Evolutionary conservation across 1,140 invertebrate genomes (phyloP).

Genomic region (Sitophilus oryzae): DNA sequence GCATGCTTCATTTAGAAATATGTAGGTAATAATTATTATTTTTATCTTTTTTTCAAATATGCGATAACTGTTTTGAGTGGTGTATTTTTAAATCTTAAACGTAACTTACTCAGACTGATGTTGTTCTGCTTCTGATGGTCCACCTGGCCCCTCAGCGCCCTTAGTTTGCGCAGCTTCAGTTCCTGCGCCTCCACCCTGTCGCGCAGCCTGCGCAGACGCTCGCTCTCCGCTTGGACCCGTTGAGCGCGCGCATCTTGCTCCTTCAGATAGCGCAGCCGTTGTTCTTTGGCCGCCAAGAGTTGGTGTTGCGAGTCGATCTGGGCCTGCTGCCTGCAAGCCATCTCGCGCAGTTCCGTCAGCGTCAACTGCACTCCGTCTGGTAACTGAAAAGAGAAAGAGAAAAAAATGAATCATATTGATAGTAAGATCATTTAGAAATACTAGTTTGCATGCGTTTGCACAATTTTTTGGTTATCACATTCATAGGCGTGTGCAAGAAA

Average conservation of each 20-base stretch:
- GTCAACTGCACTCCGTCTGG: constrained; percentile 82
- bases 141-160: constrained; percentile 85
- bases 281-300: constrained; percentile 83
- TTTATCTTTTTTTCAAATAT: too few relatives aligned
- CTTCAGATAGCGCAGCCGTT: constrained; percentile 88
- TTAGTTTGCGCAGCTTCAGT: constrained; percentile 81
- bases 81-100: too few relatives aligned
- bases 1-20: too few relatives aligned
- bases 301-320: constrained; percentile 92
- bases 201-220: constrained; percentile 75
- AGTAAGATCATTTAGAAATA: not conserved
- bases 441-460: not conserved
- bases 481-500: too few relatives aligned
- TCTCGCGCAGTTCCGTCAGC: constrained; percentile 88
- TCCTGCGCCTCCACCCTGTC: constrained; percentile 92
- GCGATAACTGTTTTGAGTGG: too few relatives aligned
- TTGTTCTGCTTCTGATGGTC: constrained; percentile 86
- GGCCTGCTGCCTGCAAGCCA: constrained; percentile 91
- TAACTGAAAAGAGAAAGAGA: constrained; percentile 56
- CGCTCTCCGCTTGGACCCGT: constrained; percentile 80
- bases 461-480: too few relatives aligned
- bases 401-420: not conserved
- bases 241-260: constrained; percentile 81
- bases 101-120: constrained; percentile 86
- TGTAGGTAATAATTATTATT: too few relatives aligned